A percentile compares a stretch with the other conserved stretches of the same genome.
Evolutionary conservation across 2,888 invertebrate genomes (phyloP).

Genomic region (Sisyra nigra): DNA sequence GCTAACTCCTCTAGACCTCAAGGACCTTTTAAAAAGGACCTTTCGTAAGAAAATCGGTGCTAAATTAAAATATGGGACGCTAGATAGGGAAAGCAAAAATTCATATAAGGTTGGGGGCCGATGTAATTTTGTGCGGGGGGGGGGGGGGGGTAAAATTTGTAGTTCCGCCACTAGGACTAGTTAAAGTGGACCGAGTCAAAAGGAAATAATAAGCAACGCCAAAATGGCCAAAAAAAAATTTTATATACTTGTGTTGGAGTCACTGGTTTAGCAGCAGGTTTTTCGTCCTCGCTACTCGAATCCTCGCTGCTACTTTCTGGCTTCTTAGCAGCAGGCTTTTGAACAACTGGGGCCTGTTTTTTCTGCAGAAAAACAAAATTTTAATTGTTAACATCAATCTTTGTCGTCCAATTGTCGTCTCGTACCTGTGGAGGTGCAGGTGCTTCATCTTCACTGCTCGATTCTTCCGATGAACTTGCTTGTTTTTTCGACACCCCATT

Average conservation of each 20-base stretch:
- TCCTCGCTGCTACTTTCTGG: constrained; percentile 16
- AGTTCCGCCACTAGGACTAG: too few species aligned
- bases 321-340: constrained; percentile 8
- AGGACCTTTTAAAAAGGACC: too few species aligned
- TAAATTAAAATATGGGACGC: too few species aligned
- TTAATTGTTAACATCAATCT: not conserved
- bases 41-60: too few species aligned
- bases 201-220: too few species aligned
- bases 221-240: too few species aligned
- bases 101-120: too few species aligned
- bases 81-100: too few species aligned
- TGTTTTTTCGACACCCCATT: constrained; percentile 16
- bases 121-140: too few species aligned
- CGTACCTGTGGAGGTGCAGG: constrained; percentile 6
- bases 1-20: too few species aligned
- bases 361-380: not conserved
- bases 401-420: not conserved
- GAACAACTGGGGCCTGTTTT: not conserved
- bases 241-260: not conserved
- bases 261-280: constrained; percentile 9
- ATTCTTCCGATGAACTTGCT: constrained; percentile 14
- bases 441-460: constrained; percentile 15
- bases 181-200: too few species aligned
- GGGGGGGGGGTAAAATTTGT: too few species aligned
- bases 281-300: constrained; percentile 15